Evolutionary conservation across 2,113 vertebrate genomes (phyloP), one percentile per base, ranked within the genome.

Genomic region (Saccopteryx bilineata): DNA sequence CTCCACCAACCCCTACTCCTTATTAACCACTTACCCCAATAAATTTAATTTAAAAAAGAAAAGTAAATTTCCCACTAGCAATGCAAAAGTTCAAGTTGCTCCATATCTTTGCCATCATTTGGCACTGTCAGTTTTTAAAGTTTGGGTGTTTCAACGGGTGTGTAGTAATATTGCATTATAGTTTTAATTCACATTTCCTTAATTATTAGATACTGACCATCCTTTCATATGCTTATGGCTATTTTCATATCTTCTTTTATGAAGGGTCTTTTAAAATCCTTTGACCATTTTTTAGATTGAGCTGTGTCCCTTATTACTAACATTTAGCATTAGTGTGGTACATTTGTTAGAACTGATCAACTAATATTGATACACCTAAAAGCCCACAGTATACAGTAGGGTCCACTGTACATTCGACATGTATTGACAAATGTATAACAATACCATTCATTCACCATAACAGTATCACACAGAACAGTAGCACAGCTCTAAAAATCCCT

Each of bases 111-210:
- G 80, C 18, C 31, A 75, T 84, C 48, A 84, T 84, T 84, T 58
- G 21, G 21, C 89, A 66, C 8, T 50, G 12, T 68, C 52, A 48
- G 26, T 48, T 66, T 87, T 39, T 39, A 39, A 39, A 39, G 39
- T 39, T 39, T 39, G 39, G 39, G 39, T 39, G 39, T 39, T 39
- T 82, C 18, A 90, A 21, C 52, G 7, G 24, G n/a, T 85, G 7
- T 85, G 9, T 39, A 78, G 39, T 21, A 48, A 60, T 24, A 94
- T 23, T 68, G 12, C 28, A 90, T 33, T 76, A 61, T 61, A 78
- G 61, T 69, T 85, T 76, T 85, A 92, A 66, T 85, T 24, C 26
- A 26, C 26, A 85, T 85, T 76, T 75, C 48, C 24, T 75, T 84
- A n/a, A 54, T 65, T n/a, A 75, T 84, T 56, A 92, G 31, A 39